Base-by-base conservation (phyloP, 2,888 invertebrate genomes). In the Octodonta nipae region DNA sequence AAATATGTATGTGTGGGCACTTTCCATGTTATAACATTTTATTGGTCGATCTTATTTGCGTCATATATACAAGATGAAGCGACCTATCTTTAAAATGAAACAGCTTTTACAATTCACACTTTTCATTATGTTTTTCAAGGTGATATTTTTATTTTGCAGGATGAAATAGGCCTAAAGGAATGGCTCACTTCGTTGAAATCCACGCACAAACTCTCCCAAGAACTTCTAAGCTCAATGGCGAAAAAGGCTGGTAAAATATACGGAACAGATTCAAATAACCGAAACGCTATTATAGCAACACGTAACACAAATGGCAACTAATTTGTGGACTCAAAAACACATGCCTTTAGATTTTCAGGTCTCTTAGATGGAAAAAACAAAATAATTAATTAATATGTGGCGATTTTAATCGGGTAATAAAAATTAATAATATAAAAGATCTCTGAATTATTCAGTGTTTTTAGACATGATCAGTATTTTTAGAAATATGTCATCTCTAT, bases 231-330 rank as follows among this genome's bases (percentile, higher is more conserved):
- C 33, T 88, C 86, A 30, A 95, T 98, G 91, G 95, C 95, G 41
- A 84, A 84, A 61, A 98, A 98, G 66, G 96, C 93, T 20, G 93
- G 93, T 47, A 95, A 92, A 70, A 95, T 98, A 54, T 98, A 98
- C 67, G 96, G 96, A 49, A 91, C 95, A 13, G 75, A 75, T 46
- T 60, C 64, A 33, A 64, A 64, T 44, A 60, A 60, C 43, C 54
- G 60, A 42, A 61, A 64, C 35, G 61, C 66, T 42, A 66, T 68
- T 40, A 51, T 52, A 31, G 59, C 65, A 30, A 61, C 67, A 35
- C 65, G 70, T 40, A 70, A 69, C 49, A 67, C 70, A 40, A 71
- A 71, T 49, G 70, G 70, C 52, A 70, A 70, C 59, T 68, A 55
- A 60, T 44, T 37, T 28, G 12, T 27, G 34, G n/a, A n/a, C n/a